Base-by-base conservation (phyloP, 2,113 vertebrate species). In the Trichechus manatus region DNA sequence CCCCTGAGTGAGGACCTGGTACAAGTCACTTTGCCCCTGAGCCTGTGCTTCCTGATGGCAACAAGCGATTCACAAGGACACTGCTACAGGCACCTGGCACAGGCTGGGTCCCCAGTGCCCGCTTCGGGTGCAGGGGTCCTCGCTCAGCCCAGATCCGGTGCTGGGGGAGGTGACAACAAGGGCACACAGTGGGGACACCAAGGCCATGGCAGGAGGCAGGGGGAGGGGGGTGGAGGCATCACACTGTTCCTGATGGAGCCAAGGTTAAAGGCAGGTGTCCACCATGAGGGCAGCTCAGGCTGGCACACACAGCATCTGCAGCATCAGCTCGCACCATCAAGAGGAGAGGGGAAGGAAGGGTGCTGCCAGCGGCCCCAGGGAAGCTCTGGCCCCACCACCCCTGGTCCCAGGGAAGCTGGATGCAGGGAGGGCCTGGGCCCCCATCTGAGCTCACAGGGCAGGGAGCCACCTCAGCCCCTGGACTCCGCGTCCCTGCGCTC, bases 1-100 rank as follows among this genome's bases (percentile, higher is more conserved):
- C 11, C 25, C 70, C 44, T 0, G 8, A 31, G 2, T 50, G 10
- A 7, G 19, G 9, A 20, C 59, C 4, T 5, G 4, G 25, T 0
- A 7, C 39, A 29, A 23, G 47, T 31, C 47, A 33, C 33, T 29
- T 19, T 17, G 7, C 33, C 9, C 36, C 33, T 0, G 6, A 39
- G 22, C 25, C 25, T 31, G 4, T 0, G 1, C 36, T 47, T 27
- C 1, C 36, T 19, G 36, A 29, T 17, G 81, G 53, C 53, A 33
- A 11, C 3, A 39, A 39, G 39, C 39, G 39, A 39, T 39, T 74
- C 59, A 5, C 68, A 0, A n/a, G 27, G 25, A 66, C 31, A 25
- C 47, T 6, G 31, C 85, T 20, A 23, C 5, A 17, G 72, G 23
- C 61, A 29, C 29, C 15, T 19, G 79, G 39, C 79, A 44, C 50